Percentiles rank a stretch among this genome's conserved stretches.
Evolutionary conservation across 2,113 vertebrate species (phyloP).

Genomic region (Oryzias woworae): DNA sequence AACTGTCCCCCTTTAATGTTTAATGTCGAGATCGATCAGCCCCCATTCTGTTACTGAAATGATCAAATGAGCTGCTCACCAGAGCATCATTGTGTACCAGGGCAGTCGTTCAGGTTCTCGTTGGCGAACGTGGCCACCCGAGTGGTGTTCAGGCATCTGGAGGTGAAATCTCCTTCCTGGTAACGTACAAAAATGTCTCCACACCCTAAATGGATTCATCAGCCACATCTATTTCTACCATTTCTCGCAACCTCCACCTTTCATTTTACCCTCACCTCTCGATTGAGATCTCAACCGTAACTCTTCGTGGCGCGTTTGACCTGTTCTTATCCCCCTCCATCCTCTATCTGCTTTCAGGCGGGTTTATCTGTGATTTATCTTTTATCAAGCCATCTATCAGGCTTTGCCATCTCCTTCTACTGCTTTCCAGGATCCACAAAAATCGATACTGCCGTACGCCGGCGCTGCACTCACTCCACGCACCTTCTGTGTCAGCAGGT

Average conservation of each 20-base stretch:
- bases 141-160: not conserved
- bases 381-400: slow-evolving; percentile 64
- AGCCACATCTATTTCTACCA: slow-evolving; percentile 37
- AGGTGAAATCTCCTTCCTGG: slow-evolving; percentile 9
- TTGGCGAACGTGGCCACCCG: not conserved
- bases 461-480: slow-evolving; percentile 48
- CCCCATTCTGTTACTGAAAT: slow-evolving; percentile 70
- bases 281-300: slow-evolving; percentile 61
- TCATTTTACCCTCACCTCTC: slow-evolving; percentile 14
- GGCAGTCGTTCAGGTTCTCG: not conserved
- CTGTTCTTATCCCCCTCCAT: slow-evolving; percentile 28
- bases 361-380: slow-evolving; percentile 72
- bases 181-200: slow-evolving; percentile 36
- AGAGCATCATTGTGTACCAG: slow-evolving; percentile 26
- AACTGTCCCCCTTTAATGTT: slow-evolving; percentile 78
- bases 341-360: slow-evolving; percentile 46
- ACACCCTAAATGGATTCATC: slow-evolving; percentile 57
- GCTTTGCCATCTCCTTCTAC: slow-evolving; percentile 44
- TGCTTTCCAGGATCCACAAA: slow-evolving; percentile 44
- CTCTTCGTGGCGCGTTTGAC: slow-evolving; percentile 55
- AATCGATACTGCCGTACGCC: slow-evolving; percentile 60
- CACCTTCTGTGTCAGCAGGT: slow-evolving; percentile 71
- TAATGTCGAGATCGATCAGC: slow-evolving; percentile 74
- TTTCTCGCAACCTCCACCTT: slow-evolving; percentile 1
- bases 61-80: slow-evolving; percentile 67